Percentiles rank a stretch among this genome's conserved stretches.
phyloP scores from a whole-genome alignment of 2,797 vertebrate genomes.

The Paratrypauchen microcephalus region DNA sequence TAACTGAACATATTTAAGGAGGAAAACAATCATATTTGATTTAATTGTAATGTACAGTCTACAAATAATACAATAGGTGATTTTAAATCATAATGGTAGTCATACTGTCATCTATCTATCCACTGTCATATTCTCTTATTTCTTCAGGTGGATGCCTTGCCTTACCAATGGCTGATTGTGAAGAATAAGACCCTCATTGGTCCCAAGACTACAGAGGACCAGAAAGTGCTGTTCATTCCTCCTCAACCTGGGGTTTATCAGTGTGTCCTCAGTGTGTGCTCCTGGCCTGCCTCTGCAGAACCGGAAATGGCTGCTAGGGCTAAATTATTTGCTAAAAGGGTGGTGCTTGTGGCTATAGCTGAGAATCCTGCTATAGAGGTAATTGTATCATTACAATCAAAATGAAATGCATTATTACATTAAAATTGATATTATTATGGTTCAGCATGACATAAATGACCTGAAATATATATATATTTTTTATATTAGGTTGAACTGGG shows the following conservation, averaged over 20 bases:
- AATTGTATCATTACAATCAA: conserved; percentile 18
- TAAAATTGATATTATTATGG: not conserved
- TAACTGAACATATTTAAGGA: not conserved
- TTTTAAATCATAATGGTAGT: too few relatives aligned
- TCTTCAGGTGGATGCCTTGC: conserved; percentile 81
- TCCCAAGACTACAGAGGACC: conserved; percentile 87
- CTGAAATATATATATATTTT: not conserved
- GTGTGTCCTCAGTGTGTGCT: conserved; percentile 87
- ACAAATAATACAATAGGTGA: not conserved
- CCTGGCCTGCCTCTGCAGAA: conserved; percentile 93
- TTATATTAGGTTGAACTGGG: conserved; percentile 82
- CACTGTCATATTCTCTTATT: not conserved
- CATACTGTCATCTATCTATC: too few relatives aligned
- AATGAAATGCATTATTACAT: not conserved
- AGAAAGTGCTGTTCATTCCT: conserved; percentile 92
- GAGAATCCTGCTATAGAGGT: conserved; percentile 90
- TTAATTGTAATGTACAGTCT: not conserved
- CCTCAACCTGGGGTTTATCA: conserved; percentile 87
- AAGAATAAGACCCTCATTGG: conserved; percentile 93
- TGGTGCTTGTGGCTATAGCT: conserved; percentile 87
- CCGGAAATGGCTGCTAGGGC: conserved; percentile 79
- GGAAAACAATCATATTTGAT: not conserved
- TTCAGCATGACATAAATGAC: too few relatives aligned
- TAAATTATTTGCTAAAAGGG: conserved; percentile 85
- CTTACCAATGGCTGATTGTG: conserved; percentile 89